phyloP scores from a whole-genome alignment of 2,113 vertebrate genomes.

The Dissostichus mawsoni region DNA sequence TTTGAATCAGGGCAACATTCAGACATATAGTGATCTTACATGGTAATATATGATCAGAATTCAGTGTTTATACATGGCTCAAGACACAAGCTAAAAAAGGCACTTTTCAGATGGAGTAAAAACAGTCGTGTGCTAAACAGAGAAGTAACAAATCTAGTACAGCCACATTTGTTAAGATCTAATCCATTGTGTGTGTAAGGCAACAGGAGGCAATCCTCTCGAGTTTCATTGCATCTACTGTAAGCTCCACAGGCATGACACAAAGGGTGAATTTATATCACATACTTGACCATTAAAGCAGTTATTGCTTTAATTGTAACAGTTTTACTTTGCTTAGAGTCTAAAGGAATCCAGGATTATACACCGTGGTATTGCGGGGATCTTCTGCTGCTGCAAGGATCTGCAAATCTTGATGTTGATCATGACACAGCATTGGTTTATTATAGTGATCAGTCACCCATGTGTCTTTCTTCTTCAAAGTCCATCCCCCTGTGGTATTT shows the following conservation, averaged over 20 bases:
- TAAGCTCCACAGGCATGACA: slow-evolving; percentile 20
- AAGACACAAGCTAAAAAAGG: slow-evolving; percentile 56
- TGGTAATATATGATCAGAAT: slow-evolving; percentile 19
- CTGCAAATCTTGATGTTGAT: slow-evolving; percentile 27
- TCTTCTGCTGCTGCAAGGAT: slow-evolving; percentile 30
- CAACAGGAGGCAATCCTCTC: slow-evolving; percentile 29
- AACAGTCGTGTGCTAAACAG: slow-evolving; percentile 24
- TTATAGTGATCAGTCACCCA: background rate
- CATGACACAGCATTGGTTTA: slow-evolving; percentile 20
- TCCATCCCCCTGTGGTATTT: slow-evolving; percentile 53
- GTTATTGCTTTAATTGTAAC: slow-evolving; percentile 72
- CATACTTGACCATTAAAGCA: slow-evolving; percentile 65
- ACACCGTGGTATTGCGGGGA: slow-evolving; percentile 40
- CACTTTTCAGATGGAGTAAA: slow-evolving; percentile 59
- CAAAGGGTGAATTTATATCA: slow-evolving; percentile 50
- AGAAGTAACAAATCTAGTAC: slow-evolving; percentile 25
- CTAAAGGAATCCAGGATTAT: slow-evolving; percentile 39
- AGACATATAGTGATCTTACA: slow-evolving; percentile 37
- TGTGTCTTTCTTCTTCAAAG: slow-evolving; percentile 30
- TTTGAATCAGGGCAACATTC: slow-evolving; percentile 16
- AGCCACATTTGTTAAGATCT: slow-evolving; percentile 39
- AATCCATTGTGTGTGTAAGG: slow-evolving; percentile 53
- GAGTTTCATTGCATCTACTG: slow-evolving; percentile 26
- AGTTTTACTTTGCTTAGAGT: slow-evolving; percentile 44
- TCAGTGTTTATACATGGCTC: slow-evolving; percentile 65